A percentile compares a stretch with the other conserved stretches of the same genome.
Conservation (phyloP, 2,888 invertebrate species). For the Drosophila histrio region DNA sequence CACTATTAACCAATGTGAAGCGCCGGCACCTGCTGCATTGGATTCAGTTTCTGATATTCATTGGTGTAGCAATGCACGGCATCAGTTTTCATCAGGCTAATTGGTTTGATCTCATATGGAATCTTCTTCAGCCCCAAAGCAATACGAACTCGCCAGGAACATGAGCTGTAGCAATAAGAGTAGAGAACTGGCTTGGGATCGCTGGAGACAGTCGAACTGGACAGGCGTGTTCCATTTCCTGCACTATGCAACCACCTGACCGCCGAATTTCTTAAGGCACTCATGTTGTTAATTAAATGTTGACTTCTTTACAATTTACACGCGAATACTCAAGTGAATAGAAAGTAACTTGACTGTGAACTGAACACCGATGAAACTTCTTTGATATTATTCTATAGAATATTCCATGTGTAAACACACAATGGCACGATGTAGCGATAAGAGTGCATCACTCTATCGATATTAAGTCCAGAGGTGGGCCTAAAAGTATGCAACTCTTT, state of each 20-base stretch:
- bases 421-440: neutral
- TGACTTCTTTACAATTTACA: neutral
- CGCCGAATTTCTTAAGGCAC: neutral
- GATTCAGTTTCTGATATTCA: conserved; percentile 94
- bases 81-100: conserved; percentile 91
- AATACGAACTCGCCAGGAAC: conserved; percentile 96
- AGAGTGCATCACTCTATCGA: conserved; percentile 30
- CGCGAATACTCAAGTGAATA: neutral
- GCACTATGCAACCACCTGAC: neutral
- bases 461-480: neutral
- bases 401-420: too few species aligned
- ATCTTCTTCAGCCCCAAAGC: conserved; percentile 96
- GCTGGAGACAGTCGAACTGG: neutral
- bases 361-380: neutral
- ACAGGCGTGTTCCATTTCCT: neutral
- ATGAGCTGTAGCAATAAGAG: conserved; percentile 96
- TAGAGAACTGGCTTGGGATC: conserved; percentile 90
- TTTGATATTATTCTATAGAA: neutral
- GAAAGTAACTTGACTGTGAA: neutral
- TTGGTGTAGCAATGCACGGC: conserved; percentile 92
- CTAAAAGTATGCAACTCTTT: conserved; percentile 15
- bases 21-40: conserved; percentile 97
- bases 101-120: conserved; percentile 94
- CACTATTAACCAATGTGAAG: conserved; percentile 89
- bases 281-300: neutral